Evolutionary conservation across 2,888 invertebrate species (phyloP).

Genomic region (Ophioninae sp.): DNA sequence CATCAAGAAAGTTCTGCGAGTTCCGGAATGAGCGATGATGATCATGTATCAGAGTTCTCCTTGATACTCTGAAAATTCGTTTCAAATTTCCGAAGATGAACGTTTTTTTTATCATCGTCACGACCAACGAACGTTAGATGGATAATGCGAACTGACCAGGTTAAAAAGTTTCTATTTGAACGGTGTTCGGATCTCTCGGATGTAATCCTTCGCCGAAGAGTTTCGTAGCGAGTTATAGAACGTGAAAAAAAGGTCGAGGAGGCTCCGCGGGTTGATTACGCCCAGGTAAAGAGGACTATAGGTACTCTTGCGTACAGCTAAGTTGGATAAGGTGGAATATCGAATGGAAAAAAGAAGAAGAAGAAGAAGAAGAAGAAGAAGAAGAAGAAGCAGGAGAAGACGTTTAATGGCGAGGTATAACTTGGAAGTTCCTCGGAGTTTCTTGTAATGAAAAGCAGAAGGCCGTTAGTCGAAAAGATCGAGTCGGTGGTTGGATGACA

Average conservation of each 20-base stretch:
- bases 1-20: too few species aligned
- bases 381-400: not conserved
- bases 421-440: slow-evolving; percentile 58
- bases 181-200: slow-evolving; percentile 23
- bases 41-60: too few species aligned
- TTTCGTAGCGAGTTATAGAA: slow-evolving; percentile 39
- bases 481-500: not conserved
- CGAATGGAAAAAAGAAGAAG: slow-evolving; percentile 20
- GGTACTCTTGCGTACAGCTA: not conserved
- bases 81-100: too few species aligned
- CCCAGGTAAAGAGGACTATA: slow-evolving; percentile 24
- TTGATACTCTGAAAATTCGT: too few species aligned
- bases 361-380: too few species aligned
- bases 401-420: slow-evolving; percentile 46
- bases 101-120: too few species aligned
- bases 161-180: too few species aligned
- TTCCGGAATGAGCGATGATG: too few species aligned
- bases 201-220: slow-evolving; percentile 11
- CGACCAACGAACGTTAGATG: too few species aligned
- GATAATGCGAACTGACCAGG: too few species aligned
- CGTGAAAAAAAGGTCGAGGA: slow-evolving; percentile 29
- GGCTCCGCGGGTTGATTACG: slow-evolving; percentile 58
- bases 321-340: slow-evolving; percentile 22
- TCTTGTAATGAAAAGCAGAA: slow-evolving; percentile 39
- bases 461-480: slow-evolving; percentile 11